Conservation (phyloP, 2,888 invertebrate species). For the Mayetiola destructor region DNA sequence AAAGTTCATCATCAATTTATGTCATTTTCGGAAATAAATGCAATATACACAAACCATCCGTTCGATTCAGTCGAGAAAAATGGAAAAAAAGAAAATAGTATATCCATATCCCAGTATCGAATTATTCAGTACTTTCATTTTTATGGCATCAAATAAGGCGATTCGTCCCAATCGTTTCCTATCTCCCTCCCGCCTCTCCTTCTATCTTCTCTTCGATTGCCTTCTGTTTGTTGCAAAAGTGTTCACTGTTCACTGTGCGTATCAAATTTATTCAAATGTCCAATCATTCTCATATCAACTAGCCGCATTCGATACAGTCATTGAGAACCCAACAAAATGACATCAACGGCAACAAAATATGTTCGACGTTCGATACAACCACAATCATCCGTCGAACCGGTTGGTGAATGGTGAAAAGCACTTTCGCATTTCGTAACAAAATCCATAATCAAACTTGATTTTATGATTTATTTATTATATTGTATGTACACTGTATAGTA, state of each 20-base stretch:
- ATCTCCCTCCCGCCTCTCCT: not conserved
- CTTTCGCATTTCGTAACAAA: not conserved
- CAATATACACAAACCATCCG: not conserved
- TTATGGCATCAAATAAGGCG: constrained; percentile 2
- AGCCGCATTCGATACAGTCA: too few relatives aligned
- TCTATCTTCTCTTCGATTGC: not conserved
- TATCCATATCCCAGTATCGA: not conserved
- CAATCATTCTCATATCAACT: not conserved
- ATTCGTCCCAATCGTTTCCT: not conserved
- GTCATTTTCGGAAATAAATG: constrained; percentile 11
- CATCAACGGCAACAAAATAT: not conserved
- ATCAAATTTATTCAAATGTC: constrained; percentile 10
- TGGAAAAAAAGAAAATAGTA: too few relatives aligned
- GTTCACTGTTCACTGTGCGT: constrained; percentile 1
- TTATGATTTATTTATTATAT: constrained; percentile 12
- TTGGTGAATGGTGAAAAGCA: not conserved
- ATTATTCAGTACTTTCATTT: constrained; percentile 4
- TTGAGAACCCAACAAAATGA: not conserved
- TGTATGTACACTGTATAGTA: too few relatives aligned
- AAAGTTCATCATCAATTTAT: constrained; percentile 9
- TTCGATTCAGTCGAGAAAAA: not conserved
- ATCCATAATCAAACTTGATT: constrained; percentile 5
- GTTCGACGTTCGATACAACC: not conserved
- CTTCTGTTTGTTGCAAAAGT: not conserved
- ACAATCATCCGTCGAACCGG: too few relatives aligned